A percentile compares a stretch with the other conserved stretches of the same genome.
Conservation (phyloP, 35 echinoderm and acorn worm genomes). For the Eucidaris tribuloides region DNA sequence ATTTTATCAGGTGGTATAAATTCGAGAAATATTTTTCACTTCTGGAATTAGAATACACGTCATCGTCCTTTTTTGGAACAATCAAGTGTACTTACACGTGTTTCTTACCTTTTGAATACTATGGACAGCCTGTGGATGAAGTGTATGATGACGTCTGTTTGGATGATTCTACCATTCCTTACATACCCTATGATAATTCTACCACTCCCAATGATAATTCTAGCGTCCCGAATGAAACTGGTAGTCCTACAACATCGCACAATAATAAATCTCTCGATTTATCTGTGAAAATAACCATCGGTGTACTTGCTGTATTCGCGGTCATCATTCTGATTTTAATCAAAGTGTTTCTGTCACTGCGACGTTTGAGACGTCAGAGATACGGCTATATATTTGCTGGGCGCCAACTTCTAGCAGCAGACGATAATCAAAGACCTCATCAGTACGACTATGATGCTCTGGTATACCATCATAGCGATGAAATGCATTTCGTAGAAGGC, state of each 20-base stretch:
- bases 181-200: too few species aligned
- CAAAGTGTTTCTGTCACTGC: background rate
- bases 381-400: conserved; percentile 9
- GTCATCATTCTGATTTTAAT: background rate
- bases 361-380: background rate
- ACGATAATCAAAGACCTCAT: background rate
- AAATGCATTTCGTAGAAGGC: background rate
- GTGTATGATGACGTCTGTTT: background rate
- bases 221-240: background rate
- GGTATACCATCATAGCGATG: background rate
- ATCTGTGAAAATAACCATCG: too few species aligned
- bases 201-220: too few species aligned
- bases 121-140: background rate
- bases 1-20: background rate
- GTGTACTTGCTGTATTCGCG: background rate
- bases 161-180: background rate
- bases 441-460: background rate
- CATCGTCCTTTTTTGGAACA: background rate
- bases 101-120: background rate
- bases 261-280: background rate
- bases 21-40: background rate
- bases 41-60: background rate
- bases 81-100: background rate
- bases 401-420: too few species aligned
- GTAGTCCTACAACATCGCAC: too few species aligned